Percentiles rank a stretch among this genome's conserved stretches.
Evolutionary conservation across 2,888 invertebrate genomes (phyloP).

Genomic region (Hirtodrosophila histrioides): DNA sequence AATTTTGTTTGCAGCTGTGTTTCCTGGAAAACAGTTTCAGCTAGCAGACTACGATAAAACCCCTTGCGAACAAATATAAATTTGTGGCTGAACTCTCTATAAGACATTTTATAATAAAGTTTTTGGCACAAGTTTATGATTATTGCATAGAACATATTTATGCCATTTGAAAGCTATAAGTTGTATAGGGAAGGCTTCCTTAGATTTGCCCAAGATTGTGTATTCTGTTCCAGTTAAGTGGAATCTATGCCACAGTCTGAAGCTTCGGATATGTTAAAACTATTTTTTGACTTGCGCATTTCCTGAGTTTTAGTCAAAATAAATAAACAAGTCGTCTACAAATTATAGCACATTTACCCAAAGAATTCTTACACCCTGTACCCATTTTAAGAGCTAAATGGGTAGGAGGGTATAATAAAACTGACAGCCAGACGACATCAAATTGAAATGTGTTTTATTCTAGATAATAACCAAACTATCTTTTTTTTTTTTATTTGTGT

Average conservation of each 20-base stretch:
- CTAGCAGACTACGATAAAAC: conserved; percentile 39
- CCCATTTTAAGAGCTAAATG: too few species aligned
- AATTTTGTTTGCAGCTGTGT: conserved; percentile 66
- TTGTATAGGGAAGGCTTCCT: conserved; percentile 12
- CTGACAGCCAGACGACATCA: too few species aligned
- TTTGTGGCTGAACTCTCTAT: conserved; percentile 15
- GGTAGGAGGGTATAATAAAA: too few species aligned
- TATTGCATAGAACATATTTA: conserved; percentile 61
- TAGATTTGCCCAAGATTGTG: conserved; percentile 9
- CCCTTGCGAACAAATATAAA: conserved; percentile 18
- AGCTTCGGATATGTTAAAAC: not conserved
- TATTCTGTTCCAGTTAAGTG: conserved; percentile 2
- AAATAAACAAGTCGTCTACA: conserved; percentile 48
- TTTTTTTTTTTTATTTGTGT: too few species aligned
- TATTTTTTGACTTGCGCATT: conserved; percentile 8
- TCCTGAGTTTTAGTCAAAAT: conserved; percentile 32
- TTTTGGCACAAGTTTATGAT: conserved; percentile 65
- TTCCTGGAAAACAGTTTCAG: conserved; percentile 68
- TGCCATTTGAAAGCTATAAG: conserved; percentile 40
- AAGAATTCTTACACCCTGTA: too few species aligned
- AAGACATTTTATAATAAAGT: conserved; percentile 52
- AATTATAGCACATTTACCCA: conserved; percentile 60
- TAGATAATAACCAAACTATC: too few species aligned
- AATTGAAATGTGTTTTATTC: too few species aligned
- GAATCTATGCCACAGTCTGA: conserved; percentile 8